Conservation (phyloP, 2,797 vertebrate species). For the Apogon hyalosoma region DNA sequence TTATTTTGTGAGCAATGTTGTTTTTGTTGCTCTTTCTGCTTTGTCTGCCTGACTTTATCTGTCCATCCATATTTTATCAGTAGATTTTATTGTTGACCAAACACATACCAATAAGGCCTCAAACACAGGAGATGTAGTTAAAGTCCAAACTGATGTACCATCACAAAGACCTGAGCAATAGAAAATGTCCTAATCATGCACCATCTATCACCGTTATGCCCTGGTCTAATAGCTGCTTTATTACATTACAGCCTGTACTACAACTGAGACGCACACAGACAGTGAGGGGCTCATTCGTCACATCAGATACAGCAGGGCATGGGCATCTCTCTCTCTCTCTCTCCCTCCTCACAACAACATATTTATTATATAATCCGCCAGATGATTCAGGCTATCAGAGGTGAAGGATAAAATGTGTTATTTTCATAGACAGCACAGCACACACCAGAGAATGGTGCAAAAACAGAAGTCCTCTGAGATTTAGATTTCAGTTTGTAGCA, state of each 20-base stretch:
- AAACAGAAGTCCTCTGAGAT: conserved; percentile 12
- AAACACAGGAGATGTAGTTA: conserved; percentile 42
- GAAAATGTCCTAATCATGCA: conserved; percentile 41
- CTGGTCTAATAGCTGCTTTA: conserved; percentile 52
- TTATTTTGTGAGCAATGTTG: background rate
- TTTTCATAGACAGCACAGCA: conserved; percentile 35
- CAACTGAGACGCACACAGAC: conserved; percentile 46
- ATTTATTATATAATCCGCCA: conserved; percentile 65
- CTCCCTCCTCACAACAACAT: conserved; percentile 46
- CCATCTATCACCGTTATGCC: conserved; percentile 44
- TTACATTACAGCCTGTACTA: conserved; percentile 60
- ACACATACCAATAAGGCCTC: background rate
- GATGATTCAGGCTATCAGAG: conserved; percentile 59
- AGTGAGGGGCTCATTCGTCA: conserved; percentile 41
- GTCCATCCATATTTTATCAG: background rate
- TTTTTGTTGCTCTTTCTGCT: conserved; percentile 2
- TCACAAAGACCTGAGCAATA: conserved; percentile 21
- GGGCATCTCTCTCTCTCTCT: conserved; percentile 42
- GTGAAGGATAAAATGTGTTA: conserved; percentile 37
- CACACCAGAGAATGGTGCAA: conserved; percentile 18
- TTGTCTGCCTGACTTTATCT: conserved; percentile 9
- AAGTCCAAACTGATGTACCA: conserved; percentile 24
- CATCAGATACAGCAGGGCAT: conserved; percentile 44
- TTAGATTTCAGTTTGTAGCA: conserved; percentile 4
- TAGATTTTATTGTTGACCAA: conserved; percentile 13